Evolutionary conservation across 1,140 invertebrate species (phyloP).

Genomic region (Calliphora vicina): DNA sequence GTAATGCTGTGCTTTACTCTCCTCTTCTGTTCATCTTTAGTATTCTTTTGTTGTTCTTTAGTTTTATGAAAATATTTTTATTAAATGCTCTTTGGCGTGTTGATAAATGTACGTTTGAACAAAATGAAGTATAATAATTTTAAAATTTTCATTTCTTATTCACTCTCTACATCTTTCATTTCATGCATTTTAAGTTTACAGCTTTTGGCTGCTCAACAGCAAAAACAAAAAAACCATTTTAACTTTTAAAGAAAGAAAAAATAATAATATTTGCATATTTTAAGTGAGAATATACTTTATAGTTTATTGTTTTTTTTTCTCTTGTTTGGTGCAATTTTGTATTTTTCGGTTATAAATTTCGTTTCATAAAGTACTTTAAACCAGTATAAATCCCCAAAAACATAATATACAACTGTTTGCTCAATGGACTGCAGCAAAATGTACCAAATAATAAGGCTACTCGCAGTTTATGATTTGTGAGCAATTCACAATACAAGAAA

Average conservation of each 20-base stretch:
- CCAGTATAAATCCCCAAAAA: too few species aligned
- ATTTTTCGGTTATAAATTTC: background rate
- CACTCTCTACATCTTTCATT: background rate
- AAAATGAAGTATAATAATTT: background rate
- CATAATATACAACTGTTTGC: too few species aligned
- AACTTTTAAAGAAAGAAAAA: background rate
- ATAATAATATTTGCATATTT: background rate
- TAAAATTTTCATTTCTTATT: background rate
- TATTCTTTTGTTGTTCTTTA: background rate
- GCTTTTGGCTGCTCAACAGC: too few species aligned
- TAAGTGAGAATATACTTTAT: background rate
- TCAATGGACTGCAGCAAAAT: too few species aligned
- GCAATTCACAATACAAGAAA: too few species aligned
- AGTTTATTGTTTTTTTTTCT: background rate
- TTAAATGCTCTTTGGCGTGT: background rate
- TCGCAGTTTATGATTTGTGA: too few species aligned
- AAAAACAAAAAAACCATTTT: too few species aligned
- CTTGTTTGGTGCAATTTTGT: background rate
- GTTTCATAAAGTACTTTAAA: background rate
- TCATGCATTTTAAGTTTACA: background rate
- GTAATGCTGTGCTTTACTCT: too few species aligned
- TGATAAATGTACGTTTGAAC: background rate
- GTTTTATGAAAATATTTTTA: background rate
- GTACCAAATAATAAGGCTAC: too few species aligned
- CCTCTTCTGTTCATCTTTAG: background rate